phyloP scores from a whole-genome alignment of 2,888 invertebrate species.

The Caenorhabditis wallacei region DNA sequence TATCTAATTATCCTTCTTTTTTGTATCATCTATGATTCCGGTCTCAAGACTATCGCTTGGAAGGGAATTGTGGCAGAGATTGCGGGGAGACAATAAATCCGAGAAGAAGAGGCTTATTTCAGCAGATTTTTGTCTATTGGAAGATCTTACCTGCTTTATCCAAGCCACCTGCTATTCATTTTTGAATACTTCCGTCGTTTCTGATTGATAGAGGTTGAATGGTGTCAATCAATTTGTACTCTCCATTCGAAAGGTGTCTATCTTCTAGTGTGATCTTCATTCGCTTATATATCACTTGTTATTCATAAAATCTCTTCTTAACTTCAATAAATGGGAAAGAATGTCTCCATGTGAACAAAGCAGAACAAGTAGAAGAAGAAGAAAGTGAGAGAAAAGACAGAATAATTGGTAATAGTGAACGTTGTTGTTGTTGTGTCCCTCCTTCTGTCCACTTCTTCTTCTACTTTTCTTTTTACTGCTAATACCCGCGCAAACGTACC shows the following conservation, averaged over 20 bases:
- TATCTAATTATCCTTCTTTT: slow-evolving; percentile 59
- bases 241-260: slow-evolving; percentile 2
- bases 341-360: slow-evolving; percentile 40
- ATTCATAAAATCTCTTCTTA: too few species aligned
- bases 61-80: background rate
- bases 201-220: slow-evolving; percentile 13
- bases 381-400: slow-evolving; percentile 40
- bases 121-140: background rate
- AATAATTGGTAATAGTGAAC: slow-evolving; percentile 55
- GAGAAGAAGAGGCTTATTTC: slow-evolving; percentile 9
- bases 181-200: slow-evolving; percentile 25
- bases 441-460: slow-evolving; percentile 44
- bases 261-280: background rate
- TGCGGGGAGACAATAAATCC: slow-evolving; percentile 28
- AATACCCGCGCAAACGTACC: slow-evolving; percentile 34
- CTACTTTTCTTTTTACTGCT: slow-evolving; percentile 43
- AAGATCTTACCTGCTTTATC: background rate
- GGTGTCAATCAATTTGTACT: slow-evolving; percentile 22
- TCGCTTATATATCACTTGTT: background rate
- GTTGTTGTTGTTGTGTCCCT: slow-evolving; percentile 54
- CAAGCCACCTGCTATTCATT: slow-evolving; percentile 26
- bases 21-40: slow-evolving; percentile 60
- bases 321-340: too few species aligned
- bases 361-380: background rate
- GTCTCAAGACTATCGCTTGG: slow-evolving; percentile 43